Evolutionary conservation across 2,113 vertebrate species (phyloP), one percentile per base, ranked within the genome.

Genomic region (Mirounga angustirostris): DNA sequence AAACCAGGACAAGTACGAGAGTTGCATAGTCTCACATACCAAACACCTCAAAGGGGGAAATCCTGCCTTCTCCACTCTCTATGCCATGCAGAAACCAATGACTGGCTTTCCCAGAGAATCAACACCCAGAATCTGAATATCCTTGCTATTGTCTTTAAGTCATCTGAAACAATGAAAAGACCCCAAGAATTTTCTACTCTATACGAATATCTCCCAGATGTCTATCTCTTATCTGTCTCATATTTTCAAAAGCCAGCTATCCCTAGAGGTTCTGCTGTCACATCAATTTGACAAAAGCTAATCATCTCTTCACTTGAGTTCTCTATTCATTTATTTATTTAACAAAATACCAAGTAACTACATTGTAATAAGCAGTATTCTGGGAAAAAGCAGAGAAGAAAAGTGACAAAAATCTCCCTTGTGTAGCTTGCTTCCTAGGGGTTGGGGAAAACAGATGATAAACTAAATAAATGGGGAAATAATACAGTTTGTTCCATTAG

Each of bases 1-100:
- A 95, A 95, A 92, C 50, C 50, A 22, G 78, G 10, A 87, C 14
- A 96, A 91, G 94, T 28, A 87, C 33, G 54, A 69, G 63, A 96
- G 30, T 78, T 16, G 2, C 24, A 71, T 14, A 54, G 30, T 24
- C 36, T 95, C 8, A 61, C 16, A 56, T 36, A 19, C 12, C 19
- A 82, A 84, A 81, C 18, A 69, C 13, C 43, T 54, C 65, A 76
- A 81, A 89, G 69, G 78, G 9, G 43, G 11, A 94, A 96, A 81
- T 56, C 4, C 19, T 73, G 5, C 7, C 50, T 94, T 58, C 0
- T 69, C 3, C 19, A 46, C 12, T 14, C 5, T n/a, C 87, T 46
- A 78, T 63, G 7, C 56, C 6, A 85, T 11, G 15, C 21, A 59
- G 43, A 63, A 90, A 73, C 14, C 12, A 67, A 30, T 52, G n/a